Evolutionary conservation across 2,888 invertebrate species (phyloP), one percentile per base, ranked within the genome.

Genomic region (Phasia obesa): DNA sequence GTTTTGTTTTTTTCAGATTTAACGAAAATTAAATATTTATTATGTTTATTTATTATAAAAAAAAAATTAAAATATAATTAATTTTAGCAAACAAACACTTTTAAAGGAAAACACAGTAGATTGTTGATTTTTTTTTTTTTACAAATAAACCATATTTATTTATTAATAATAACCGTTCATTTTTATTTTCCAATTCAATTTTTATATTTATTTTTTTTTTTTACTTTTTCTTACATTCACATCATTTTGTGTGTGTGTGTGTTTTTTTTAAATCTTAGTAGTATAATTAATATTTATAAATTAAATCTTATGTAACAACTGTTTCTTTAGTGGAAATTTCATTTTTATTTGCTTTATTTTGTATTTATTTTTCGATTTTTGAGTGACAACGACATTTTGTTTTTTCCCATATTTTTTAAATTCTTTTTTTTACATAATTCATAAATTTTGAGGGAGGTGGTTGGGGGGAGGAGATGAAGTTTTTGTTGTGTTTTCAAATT

Each of bases 91-190:
- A 73, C 25, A 76, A 60, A 69, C 53, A 62, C 31, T 67, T 79
- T 77, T 4, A 74, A 77, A 82, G 77, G 81, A 82, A 82, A 82
- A 82, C 82, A 78, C 78, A 78, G 82, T 67, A 69, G 62, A 60
- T 71, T 81, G 67, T 82, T 67, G 55, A n/a, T 42, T 42, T 49
- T 70, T 81, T 76, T 49, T 65, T 80, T 73, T 81, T 82, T 82
- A 82, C 82, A 82, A 82, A 82, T 82, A 82, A 82, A 82, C 82
- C 82, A 82, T 82, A 82, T 82, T 82, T 82, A 82, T 82, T 82
- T 82, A 82, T 82, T 82, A 64, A 74, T 81, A 81, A 81, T 78
- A 82, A 82, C 73, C 69, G 74, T 47, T 73, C 60, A 71, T 55
- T 78, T 73, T 59, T 69, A 67, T 64, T 44, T 35, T 55, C 55